A percentile compares a stretch with the other conserved stretches of the same genome.
phyloP scores from a whole-genome alignment of 2,888 invertebrate species.

The Parnassius mnemosyne region DNA sequence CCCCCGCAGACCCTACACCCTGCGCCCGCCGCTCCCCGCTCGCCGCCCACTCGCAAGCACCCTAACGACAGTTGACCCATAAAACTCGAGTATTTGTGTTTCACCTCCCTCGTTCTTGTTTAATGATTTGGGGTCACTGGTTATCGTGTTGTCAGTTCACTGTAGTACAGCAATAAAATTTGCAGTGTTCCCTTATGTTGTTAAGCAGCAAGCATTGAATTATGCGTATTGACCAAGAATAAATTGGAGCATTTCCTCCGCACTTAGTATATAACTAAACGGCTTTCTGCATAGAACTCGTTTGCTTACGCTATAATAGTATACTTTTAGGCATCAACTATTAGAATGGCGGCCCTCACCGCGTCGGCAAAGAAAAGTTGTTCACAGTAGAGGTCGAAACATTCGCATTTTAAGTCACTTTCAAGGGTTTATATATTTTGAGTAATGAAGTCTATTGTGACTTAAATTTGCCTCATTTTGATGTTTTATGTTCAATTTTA shows the following conservation, averaged over 20 bases:
- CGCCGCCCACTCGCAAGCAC: constrained; percentile 51
- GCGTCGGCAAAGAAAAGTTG: constrained; percentile 53
- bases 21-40: constrained; percentile 47
- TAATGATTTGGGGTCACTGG: constrained; percentile 56
- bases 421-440: constrained; percentile 41
- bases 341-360: constrained; percentile 50
- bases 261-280: constrained; percentile 7
- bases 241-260: constrained; percentile 3
- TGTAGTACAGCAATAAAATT: constrained; percentile 13
- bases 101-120: constrained; percentile 59
- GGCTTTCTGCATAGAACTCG: constrained; percentile 10
- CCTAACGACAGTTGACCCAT: constrained; percentile 65
- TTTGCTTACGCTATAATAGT: constrained; percentile 7
- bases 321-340: constrained; percentile 28
- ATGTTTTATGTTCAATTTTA: background rate
- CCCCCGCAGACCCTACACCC: constrained; percentile 67
- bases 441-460: constrained; percentile 12
- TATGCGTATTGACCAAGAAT: constrained; percentile 6
- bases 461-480: background rate
- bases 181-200: constrained; percentile 15
- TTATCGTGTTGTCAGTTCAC: constrained; percentile 34
- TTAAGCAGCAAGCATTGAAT: background rate
- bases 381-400: constrained; percentile 53
- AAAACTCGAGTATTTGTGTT: constrained; percentile 70
- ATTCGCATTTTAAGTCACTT: constrained; percentile 47